Conservation (phyloP, 2,888 invertebrate genomes). For the Amaurobius ferox region DNA sequence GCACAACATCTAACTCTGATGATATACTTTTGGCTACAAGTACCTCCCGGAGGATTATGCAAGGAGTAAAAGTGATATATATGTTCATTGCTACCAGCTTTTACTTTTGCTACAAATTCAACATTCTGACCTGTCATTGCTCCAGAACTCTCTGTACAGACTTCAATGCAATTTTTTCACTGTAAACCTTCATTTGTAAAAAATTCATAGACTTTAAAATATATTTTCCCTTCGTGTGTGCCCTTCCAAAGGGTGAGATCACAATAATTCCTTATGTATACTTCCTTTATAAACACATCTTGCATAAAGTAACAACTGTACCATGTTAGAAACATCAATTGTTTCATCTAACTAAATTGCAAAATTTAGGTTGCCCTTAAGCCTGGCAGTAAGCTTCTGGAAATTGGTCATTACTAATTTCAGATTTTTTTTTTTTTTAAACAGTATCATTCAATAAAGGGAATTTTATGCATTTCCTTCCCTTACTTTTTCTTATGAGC, state of each 20-base stretch:
- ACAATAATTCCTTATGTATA: too few relatives aligned
- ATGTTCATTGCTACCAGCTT: slow-evolving; percentile 21
- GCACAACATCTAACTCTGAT: neutral
- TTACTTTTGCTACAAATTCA: slow-evolving; percentile 22
- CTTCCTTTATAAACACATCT: too few relatives aligned
- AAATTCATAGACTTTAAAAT: slow-evolving; percentile 10
- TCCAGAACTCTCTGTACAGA: slow-evolving; percentile 3
- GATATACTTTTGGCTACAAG: slow-evolving; percentile 25
- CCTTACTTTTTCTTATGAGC: slow-evolving; percentile 1
- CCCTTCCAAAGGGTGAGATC: slow-evolving; percentile 18
- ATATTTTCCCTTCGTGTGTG: neutral
- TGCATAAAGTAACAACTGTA: too few relatives aligned
- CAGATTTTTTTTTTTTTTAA: too few relatives aligned
- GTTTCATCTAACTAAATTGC: too few relatives aligned
- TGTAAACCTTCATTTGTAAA: too few relatives aligned
- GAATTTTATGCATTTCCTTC: slow-evolving; percentile 27
- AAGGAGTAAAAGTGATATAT: slow-evolving; percentile 25
- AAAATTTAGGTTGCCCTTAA: neutral
- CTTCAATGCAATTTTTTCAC: slow-evolving; percentile 15
- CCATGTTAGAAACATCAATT: too few relatives aligned
- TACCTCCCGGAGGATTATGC: slow-evolving; percentile 16
- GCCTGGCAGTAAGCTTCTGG: too few relatives aligned
- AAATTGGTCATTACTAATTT: too few relatives aligned
- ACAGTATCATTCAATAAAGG: slow-evolving; percentile 26
- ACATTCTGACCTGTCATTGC: neutral